Conservation (phyloP, 1,140 invertebrate species). For the Halictus rubicundus region DNA sequence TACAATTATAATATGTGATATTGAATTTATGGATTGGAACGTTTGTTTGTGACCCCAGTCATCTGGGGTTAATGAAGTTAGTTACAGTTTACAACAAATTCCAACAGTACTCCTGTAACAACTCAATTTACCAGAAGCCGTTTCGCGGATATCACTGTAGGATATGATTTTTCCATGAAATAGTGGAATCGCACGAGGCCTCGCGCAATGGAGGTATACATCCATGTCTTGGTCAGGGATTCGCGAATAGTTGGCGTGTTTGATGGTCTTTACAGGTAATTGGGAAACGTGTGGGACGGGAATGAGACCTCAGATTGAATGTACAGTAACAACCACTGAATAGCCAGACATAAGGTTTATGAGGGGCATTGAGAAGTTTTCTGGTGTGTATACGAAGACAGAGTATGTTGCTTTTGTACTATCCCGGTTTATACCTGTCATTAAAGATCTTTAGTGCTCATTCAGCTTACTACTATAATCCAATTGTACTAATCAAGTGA, state of each 20-base stretch:
- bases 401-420: no score
- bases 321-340: constrained; percentile 4
- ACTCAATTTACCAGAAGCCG: constrained; percentile 59
- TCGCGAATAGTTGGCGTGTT: not conserved
- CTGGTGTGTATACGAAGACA: not conserved
- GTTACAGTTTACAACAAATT: no score
- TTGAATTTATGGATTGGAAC: no score
- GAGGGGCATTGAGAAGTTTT: not conserved
- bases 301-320: not conserved
- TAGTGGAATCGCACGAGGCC: constrained; percentile 30
- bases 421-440: not conserved
- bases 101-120: no score
- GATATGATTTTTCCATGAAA: constrained; percentile 48
- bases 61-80: no score
- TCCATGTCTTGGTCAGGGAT: not conserved
- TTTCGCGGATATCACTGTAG: constrained; percentile 17
- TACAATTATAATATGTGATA: no score
- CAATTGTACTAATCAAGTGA: not conserved
- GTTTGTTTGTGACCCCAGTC: no score
- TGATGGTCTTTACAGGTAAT: not conserved
- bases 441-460: not conserved
- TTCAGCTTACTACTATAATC: not conserved
- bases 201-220: not conserved
- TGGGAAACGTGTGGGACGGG: not conserved
- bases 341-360: not conserved